phyloP scores from a whole-genome alignment of 2,888 invertebrate genomes.

The Athalia cordata region DNA sequence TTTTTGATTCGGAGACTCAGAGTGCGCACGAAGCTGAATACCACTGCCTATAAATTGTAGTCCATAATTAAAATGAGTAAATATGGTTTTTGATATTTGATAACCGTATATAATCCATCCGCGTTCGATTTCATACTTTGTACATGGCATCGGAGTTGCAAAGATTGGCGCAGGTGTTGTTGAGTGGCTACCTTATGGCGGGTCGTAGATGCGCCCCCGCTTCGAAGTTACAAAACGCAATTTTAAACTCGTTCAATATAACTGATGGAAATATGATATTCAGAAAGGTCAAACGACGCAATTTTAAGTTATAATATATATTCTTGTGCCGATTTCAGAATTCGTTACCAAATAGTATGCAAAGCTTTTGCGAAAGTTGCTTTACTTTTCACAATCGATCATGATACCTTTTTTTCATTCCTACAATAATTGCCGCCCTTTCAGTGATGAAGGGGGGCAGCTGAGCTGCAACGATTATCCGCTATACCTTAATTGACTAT shows the following conservation, averaged over 20 bases:
- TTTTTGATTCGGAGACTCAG: too few species aligned
- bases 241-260: constrained; percentile 25
- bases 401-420: too few species aligned
- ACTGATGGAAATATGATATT: background rate
- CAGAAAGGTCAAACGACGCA: constrained; percentile 1
- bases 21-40: too few species aligned
- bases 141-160: background rate
- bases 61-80: background rate
- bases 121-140: background rate
- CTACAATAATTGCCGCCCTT: too few species aligned
- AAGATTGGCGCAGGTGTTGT: constrained; percentile 22
- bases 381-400: constrained; percentile 31
- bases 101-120: background rate
- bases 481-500: constrained; percentile 63
- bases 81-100: background rate
- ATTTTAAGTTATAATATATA: background rate
- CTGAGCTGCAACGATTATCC: constrained; percentile 60
- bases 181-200: background rate
- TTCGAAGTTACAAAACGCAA: constrained; percentile 10
- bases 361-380: background rate
- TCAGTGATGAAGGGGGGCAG: constrained; percentile 51
- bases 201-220: background rate
- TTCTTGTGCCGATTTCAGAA: too few species aligned
- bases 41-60: background rate
- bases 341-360: background rate